Evolutionary conservation across 2,113 vertebrate genomes (phyloP).

Genomic region (Perca fluviatilis): DNA sequence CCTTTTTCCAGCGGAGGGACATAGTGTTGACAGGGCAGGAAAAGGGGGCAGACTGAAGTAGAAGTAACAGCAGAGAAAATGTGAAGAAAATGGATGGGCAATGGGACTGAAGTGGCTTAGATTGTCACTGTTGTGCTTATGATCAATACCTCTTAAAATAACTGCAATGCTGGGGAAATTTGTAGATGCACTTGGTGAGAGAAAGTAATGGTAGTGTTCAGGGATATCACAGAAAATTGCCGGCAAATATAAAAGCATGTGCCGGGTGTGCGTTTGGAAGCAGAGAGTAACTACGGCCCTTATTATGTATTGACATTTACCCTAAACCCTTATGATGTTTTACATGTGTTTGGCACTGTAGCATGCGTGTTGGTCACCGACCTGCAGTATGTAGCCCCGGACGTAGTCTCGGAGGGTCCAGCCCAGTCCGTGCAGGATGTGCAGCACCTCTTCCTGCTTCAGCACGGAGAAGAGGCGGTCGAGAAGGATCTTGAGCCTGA

Average conservation of each 20-base stretch:
- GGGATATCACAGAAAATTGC: conserved; percentile 42
- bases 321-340: conserved; percentile 18
- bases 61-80: conserved; percentile 63
- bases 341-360: neutral
- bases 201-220: conserved; percentile 29
- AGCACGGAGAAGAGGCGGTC: conserved; percentile 99
- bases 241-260: conserved; percentile 12
- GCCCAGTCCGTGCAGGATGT: conserved; percentile 96
- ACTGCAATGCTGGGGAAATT: conserved; percentile 23
- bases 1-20: conserved; percentile 63
- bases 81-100: conserved; percentile 56
- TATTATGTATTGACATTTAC: conserved; percentile 11
- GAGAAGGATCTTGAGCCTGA: conserved; percentile 97
- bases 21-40: conserved; percentile 73
- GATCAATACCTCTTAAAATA: conserved; percentile 57
- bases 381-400: conserved; percentile 97
- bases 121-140: conserved; percentile 56
- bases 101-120: conserved; percentile 68
- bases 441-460: conserved; percentile 96
- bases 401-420: conserved; percentile 99
- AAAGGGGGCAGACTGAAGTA: conserved; percentile 48
- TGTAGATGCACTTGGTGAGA: conserved; percentile 25
- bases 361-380: conserved; percentile 52
- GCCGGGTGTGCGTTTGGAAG: neutral
- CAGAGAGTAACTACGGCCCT: neutral